Conservation (phyloP, 2,113 vertebrate genomes). For the Hydropotes inermis region DNA sequence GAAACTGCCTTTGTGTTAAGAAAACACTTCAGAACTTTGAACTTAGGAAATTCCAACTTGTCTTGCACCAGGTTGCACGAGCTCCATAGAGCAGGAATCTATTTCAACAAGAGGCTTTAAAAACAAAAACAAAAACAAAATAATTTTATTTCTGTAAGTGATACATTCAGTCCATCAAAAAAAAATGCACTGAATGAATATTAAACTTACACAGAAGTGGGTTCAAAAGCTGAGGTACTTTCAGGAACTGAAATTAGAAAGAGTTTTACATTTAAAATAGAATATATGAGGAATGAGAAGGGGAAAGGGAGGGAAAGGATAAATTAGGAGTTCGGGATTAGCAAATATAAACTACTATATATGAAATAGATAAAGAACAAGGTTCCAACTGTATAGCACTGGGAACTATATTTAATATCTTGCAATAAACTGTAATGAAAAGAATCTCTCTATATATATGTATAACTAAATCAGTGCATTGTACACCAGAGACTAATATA, state of each 20-base stretch:
- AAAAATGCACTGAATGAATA: constrained; percentile 57
- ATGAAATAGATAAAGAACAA: neutral
- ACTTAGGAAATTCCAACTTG: constrained; percentile 70
- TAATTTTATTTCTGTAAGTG: constrained; percentile 63
- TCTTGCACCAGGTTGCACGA: constrained; percentile 69
- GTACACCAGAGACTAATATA: neutral
- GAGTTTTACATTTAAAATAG: constrained; percentile 27
- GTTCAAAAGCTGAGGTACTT: constrained; percentile 74
- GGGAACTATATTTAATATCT: neutral
- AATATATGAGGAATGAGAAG: neutral
- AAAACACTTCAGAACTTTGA: constrained; percentile 68
- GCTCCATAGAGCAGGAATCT: constrained; percentile 68
- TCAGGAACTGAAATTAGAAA: constrained; percentile 81
- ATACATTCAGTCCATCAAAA: constrained; percentile 44
- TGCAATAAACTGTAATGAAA: neutral
- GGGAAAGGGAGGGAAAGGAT: neutral
- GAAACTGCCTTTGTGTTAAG: constrained; percentile 53
- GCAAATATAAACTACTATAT: neutral
- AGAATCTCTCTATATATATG: neutral
- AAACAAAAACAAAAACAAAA: constrained; percentile 65
- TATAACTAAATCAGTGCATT: neutral
- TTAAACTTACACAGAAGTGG: constrained; percentile 82
- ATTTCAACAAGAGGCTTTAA: constrained; percentile 68
- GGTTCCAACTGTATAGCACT: neutral
- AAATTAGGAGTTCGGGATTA: neutral